These are phyloP conservation scores for Drosophila rubida DNA, from an alignment of 2,888 invertebrate genomes.

Conservation along the genomic window DNA sequence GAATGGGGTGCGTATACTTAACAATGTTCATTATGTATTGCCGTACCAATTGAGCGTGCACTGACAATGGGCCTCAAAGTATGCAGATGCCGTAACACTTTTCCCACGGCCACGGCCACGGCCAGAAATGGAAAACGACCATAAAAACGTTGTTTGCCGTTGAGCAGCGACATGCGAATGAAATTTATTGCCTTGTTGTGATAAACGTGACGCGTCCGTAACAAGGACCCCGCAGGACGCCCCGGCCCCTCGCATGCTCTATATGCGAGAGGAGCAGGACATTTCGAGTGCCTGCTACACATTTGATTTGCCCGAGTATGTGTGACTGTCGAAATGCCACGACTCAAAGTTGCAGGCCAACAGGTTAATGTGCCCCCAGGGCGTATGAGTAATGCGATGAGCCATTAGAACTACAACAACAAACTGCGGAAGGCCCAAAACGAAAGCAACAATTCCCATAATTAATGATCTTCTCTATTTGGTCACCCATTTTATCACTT, in stretches of 20 bases:
- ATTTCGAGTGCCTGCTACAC: slow-evolving; percentile 40
- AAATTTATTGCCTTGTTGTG: slow-evolving; percentile 80
- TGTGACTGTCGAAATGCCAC: slow-evolving; percentile 29
- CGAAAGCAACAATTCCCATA: slow-evolving; percentile 1
- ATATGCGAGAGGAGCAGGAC: slow-evolving; percentile 32
- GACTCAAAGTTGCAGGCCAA: slow-evolving; percentile 33
- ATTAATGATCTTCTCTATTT: slow-evolving; percentile 5
- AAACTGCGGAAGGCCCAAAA: too few relatives aligned
- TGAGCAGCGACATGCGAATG: slow-evolving; percentile 46
- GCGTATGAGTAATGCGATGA: slow-evolving; percentile 28
- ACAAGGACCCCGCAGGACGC: too few relatives aligned
- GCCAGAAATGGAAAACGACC: slow-evolving; percentile 37
- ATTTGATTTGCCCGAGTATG: slow-evolving; percentile 56
- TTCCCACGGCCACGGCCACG: slow-evolving; percentile 31
- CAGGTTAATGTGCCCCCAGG: slow-evolving; percentile 64
- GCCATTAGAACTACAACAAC: slow-evolving; percentile 10
- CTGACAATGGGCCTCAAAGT: slow-evolving; percentile 44
- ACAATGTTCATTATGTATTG: slow-evolving; percentile 57
- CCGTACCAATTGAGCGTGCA: slow-evolving; percentile 47
- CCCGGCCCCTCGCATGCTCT: too few relatives aligned
- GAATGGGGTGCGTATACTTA: slow-evolving; percentile 38
- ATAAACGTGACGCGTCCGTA: slow-evolving; percentile 70
- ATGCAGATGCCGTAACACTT: slow-evolving; percentile 57
- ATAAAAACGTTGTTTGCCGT: slow-evolving; percentile 22
- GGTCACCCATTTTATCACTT: background rate